Evolutionary conservation across 2,888 invertebrate genomes (phyloP), one percentile per base, ranked within the genome.

Genomic region (Dusona sp.): DNA sequence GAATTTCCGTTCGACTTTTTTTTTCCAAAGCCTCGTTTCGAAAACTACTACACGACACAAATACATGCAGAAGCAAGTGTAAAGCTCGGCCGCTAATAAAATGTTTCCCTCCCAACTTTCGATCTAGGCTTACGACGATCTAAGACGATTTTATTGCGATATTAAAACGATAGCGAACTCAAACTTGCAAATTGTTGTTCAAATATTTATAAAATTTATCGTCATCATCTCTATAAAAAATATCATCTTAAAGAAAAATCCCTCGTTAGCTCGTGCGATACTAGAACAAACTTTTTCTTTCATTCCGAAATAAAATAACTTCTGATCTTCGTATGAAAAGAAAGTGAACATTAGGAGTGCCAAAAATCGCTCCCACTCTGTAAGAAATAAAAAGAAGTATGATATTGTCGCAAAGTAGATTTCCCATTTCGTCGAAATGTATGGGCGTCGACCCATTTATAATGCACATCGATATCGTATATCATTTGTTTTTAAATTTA

Each of bases 1-100:
- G 88, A 80, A 88, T 88, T 90, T 90, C 89, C 89, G 88, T 85
- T 87, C 77, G 68, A 83, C 81, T 84, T 87, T 84, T 79, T 82
- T 78, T 84, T 89, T 80, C 85, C 84, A 79, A 77, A 82, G 78
- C 38, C 74, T 77, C 77, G 64, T 70, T 72, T 73, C 22, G 33
- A 38, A 25, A 54, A 57, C 61, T 61, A 42, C 79, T 64, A 29
- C n/a, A 73, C 51, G n/a, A 57, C 7, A 38, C 54, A 6, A 13
- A 74, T 3, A 57, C 73, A 38, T 22, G 13, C 33, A 57, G 57
- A 25, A 61, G 16, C 29, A 29, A 29, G 29, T 22, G 33, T 57
- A 51, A n/a, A 19, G 22, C 57, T 74, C 57, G 38, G 16, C 25
- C 68, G 13, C 25, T 57, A 57, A 74, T 74, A 36, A 74, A 57